Percentiles rank a stretch among this genome's conserved stretches.
Conservation (phyloP, 2,113 vertebrate species). For the Lophotis ruficrista region DNA sequence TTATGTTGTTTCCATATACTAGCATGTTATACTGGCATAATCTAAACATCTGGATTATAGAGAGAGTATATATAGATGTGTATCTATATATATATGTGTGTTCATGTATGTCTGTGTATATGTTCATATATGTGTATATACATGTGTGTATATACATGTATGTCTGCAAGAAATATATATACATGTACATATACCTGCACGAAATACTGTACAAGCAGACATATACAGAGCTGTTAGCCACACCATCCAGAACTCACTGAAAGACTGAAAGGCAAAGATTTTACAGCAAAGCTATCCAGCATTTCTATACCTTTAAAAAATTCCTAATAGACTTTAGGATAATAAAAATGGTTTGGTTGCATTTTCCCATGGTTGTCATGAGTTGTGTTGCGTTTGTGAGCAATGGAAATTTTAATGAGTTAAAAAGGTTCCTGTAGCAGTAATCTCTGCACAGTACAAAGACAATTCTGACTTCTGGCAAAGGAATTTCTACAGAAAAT, state of each 20-base stretch:
- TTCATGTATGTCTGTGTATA: not conserved
- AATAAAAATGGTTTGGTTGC: not conserved
- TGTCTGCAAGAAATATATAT: not conserved
- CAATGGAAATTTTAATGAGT: not conserved
- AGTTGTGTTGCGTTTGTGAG: not conserved
- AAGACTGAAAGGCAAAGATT: not conserved
- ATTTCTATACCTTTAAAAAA: not conserved
- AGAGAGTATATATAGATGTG: conserved; percentile 27
- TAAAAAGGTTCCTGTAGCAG: not conserved
- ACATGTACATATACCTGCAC: not conserved
- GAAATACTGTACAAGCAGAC: conserved; percentile 17
- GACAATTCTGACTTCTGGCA: not conserved
- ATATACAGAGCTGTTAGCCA: not conserved
- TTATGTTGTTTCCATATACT: not conserved
- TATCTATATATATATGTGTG: conserved; percentile 38
- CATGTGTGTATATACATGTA: not conserved
- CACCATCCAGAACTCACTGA: not conserved
- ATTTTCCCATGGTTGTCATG: not conserved
- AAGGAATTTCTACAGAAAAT: not conserved
- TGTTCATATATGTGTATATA: not conserved
- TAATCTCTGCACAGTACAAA: not conserved
- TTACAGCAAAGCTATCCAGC: not conserved
- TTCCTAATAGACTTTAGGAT: not conserved
- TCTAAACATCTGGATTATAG: not conserved
- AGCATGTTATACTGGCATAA: not conserved